Percentiles rank a stretch among this genome's conserved stretches.
These are phyloP conservation scores for Empidonax alnorum DNA, from an alignment of 2,113 vertebrate species.

Conservation along the genomic window DNA sequence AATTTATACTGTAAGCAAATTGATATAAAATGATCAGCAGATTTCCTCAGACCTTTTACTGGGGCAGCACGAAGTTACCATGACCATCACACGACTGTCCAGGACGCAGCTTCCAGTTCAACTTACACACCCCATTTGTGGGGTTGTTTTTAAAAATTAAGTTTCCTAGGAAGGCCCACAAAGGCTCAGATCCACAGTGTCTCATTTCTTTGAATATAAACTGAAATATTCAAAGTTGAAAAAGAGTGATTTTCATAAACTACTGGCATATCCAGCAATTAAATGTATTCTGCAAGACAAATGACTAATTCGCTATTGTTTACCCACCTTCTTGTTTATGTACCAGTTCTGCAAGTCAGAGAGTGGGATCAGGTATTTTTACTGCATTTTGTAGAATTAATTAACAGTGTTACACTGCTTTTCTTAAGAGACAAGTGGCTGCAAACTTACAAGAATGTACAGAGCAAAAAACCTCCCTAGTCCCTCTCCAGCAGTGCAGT, in stretches of 20 bases:
- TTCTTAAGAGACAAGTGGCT: not conserved
- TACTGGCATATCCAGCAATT: not conserved
- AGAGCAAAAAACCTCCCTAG: not conserved
- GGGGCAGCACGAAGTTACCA: not conserved
- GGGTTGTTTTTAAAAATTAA: not conserved
- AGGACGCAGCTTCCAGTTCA: not conserved
- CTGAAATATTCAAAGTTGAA: not conserved
- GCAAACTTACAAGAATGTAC: not conserved
- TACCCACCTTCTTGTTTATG: not conserved
- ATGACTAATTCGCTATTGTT: not conserved
- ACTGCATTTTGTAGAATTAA: not conserved
- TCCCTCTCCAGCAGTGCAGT: not conserved
- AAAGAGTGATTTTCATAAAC: not conserved
- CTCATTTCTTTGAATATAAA: not conserved
- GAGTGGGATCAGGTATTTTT: not conserved
- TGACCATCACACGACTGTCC: not conserved
- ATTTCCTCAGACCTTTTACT: not conserved
- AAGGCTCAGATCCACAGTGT: not conserved
- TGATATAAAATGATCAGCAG: not conserved
- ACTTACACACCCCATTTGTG: not conserved
- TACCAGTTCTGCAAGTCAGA: not conserved
- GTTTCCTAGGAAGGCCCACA: not conserved
- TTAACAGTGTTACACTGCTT: not conserved
- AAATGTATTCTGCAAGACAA: not conserved
- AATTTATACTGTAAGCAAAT: not conserved